Evolutionary conservation across 1,140 invertebrate genomes (phyloP).

Genomic region (Drosophila paulistorum): DNA sequence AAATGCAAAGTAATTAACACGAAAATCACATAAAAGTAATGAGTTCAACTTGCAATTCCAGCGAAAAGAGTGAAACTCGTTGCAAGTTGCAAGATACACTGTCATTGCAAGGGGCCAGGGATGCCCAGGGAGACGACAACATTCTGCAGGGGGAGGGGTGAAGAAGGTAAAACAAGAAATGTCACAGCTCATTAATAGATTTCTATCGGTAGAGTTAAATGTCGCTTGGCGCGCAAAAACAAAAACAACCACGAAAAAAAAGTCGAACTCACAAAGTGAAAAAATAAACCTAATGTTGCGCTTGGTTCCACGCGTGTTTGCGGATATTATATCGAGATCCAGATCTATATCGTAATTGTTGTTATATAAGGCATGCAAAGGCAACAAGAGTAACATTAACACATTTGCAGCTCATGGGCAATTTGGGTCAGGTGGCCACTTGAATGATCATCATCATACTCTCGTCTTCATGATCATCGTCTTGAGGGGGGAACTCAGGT

Average conservation of each 20-base stretch:
- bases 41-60: conserved; percentile 62
- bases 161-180: conserved; percentile 30
- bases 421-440: conserved; percentile 29
- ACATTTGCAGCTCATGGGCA: conserved; percentile 21
- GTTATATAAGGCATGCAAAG: conserved; percentile 38
- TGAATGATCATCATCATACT: conserved; percentile 1
- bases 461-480: not conserved
- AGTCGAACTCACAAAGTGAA: conserved; percentile 31
- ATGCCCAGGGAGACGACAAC: not conserved
- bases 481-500: not conserved
- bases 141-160: not conserved
- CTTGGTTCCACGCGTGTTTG: conserved; percentile 24
- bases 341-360: conserved; percentile 27
- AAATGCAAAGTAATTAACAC: conserved; percentile 74
- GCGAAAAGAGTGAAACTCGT: conserved; percentile 1
- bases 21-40: conserved; percentile 77
- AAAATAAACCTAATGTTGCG: conserved; percentile 20
- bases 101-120: not conserved
- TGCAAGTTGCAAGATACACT: not conserved
- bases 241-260: too few relatives aligned
- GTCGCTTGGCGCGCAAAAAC: conserved; percentile 51
- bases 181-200: conserved; percentile 78
- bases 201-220: conserved; percentile 56
- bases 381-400: conserved; percentile 1
- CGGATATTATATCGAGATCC: conserved; percentile 26